phyloP scores from a whole-genome alignment of 2,888 invertebrate species.

The Lepeophtheirus nordmannii region DNA sequence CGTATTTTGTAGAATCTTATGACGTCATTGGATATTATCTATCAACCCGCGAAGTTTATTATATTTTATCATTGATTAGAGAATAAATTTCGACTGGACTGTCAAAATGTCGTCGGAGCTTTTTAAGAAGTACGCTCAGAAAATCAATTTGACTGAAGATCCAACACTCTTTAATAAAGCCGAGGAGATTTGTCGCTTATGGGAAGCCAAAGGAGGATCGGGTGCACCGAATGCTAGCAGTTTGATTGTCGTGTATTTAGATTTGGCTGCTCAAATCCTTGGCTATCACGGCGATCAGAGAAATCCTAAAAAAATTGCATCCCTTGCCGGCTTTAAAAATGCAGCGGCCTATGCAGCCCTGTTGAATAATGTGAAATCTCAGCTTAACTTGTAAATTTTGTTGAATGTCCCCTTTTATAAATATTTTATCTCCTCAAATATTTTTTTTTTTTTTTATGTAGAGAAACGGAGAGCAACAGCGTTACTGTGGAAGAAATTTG shows the following conservation, averaged over 20 bases:
- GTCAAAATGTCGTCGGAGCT: not conserved
- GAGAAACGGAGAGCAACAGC: not conserved
- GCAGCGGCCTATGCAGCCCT: not conserved
- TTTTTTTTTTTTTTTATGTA: not conserved
- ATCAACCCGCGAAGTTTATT: too few relatives aligned
- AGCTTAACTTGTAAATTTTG: not conserved
- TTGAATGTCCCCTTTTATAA: not conserved
- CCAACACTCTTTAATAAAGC: not conserved
- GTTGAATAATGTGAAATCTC: not conserved
- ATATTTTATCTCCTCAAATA: not conserved
- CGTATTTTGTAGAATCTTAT: too few relatives aligned
- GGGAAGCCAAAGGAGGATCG: not conserved
- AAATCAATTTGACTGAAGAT: not conserved
- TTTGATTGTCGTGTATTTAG: not conserved
- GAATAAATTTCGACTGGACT: too few relatives aligned
- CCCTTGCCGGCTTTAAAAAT: not conserved
- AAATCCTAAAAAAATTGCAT: not conserved
- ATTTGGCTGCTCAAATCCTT: slow-evolving; percentile 1
- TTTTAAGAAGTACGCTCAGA: not conserved
- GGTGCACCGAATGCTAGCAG: not conserved
- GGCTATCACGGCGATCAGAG: not conserved
- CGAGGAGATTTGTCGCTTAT: not conserved
- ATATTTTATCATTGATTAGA: too few relatives aligned
- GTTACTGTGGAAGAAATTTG: not conserved
- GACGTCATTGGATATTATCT: too few relatives aligned